Conservation (phyloP, 2,888 invertebrate genomes). For the Morpho helenor region DNA sequence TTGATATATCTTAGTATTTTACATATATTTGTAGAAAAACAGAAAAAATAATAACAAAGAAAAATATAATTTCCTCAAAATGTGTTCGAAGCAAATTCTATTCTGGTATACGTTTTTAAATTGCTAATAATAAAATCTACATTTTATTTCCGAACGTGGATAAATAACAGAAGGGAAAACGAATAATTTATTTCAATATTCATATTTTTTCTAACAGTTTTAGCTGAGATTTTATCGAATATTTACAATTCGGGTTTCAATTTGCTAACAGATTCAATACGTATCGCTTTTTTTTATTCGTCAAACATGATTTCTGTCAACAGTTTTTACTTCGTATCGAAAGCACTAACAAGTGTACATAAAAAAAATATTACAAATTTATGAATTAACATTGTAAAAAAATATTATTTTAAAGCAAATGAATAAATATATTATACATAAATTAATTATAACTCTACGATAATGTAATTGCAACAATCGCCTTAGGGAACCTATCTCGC, state of each 20-base stretch:
- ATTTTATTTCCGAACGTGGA: slow-evolving; percentile 25
- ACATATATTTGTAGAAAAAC: no score
- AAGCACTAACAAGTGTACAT: neutral
- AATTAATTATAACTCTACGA: no score
- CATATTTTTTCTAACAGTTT: slow-evolving; percentile 1
- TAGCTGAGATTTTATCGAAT: slow-evolving; percentile 1
- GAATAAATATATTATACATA: no score
- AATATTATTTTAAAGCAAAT: no score
- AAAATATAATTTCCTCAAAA: no score
- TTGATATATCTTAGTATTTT: no score
- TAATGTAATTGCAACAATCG: no score
- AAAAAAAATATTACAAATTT: neutral
- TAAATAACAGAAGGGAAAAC: slow-evolving; percentile 11
- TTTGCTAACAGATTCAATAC: slow-evolving; percentile 2
- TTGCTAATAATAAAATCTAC: slow-evolving; percentile 32
- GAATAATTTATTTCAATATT: neutral
- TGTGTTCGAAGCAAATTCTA: no score
- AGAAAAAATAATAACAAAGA: no score
- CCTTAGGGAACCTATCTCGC: no score
- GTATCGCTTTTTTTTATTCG: slow-evolving; percentile 1
- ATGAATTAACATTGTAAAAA: neutral
- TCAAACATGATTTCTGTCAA: slow-evolving; percentile 3
- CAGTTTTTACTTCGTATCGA: neutral
- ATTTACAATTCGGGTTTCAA: slow-evolving; percentile 3
- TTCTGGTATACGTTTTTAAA: slow-evolving; percentile 28